Percentiles rank a stretch among this genome's conserved stretches.
These are phyloP conservation scores for Lerista edwardsae DNA, from an alignment of 2,797 vertebrate species.

Conservation along the genomic window DNA sequence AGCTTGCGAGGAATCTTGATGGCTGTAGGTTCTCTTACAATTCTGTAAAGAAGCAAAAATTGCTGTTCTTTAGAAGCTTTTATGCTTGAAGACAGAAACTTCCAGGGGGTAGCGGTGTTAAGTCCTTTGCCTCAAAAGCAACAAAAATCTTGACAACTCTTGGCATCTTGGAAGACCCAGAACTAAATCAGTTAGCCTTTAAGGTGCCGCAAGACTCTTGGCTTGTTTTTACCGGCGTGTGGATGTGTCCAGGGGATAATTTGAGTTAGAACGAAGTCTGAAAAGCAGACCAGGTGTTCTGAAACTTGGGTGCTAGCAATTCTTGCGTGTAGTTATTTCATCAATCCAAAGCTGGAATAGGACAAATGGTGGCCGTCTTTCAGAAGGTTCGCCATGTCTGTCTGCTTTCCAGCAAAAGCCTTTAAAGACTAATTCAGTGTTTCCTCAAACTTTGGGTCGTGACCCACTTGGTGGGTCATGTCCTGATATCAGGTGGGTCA, in stretches of 20 bases:
- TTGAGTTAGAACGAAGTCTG: background rate
- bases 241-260: background rate
- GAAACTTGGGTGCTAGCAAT: fast-evolving
- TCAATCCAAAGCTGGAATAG: no score
- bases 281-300: background rate
- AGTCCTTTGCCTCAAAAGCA: background rate
- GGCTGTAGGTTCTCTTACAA: background rate
- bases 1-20: background rate
- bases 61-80: background rate
- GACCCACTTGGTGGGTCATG: no score
- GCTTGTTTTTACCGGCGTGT: background rate
- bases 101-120: background rate
- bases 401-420: no score
- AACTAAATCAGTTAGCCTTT: background rate
- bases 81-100: background rate
- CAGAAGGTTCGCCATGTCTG: no score
- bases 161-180: background rate
- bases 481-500: no score
- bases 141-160: background rate
- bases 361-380: no score
- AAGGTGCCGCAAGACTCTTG: background rate
- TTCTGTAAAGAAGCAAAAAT: background rate
- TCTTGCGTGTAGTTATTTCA: background rate
- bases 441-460: no score
- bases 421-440: no score